These are phyloP conservation scores for Crotalus viridis DNA, from an alignment of 2,113 vertebrate species.

Conservation along the genomic window DNA sequence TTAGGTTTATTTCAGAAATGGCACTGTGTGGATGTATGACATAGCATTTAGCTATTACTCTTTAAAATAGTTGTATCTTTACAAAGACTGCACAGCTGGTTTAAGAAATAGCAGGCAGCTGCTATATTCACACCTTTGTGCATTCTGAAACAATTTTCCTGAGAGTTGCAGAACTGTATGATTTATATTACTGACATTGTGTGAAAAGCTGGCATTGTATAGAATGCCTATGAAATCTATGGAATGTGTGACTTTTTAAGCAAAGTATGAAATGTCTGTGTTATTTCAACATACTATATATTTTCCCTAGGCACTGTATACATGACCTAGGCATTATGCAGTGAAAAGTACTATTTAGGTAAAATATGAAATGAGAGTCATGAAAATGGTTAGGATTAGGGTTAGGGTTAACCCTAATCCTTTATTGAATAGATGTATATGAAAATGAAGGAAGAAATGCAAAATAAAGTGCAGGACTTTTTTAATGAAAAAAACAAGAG, in stretches of 20 bases:
- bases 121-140: neutral
- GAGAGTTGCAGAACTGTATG: neutral
- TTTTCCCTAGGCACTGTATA: neutral
- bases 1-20: neutral
- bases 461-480: neutral
- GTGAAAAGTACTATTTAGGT: no score
- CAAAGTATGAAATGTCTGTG: neutral
- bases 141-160: neutral
- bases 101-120: neutral
- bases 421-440: neutral
- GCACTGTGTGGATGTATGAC: neutral
- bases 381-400: no score
- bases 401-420: no score
- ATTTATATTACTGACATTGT: neutral
- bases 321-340: neutral
- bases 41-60: neutral
- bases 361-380: no score
- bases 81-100: neutral
- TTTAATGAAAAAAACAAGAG: neutral
- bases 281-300: neutral
- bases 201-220: neutral
- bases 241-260: neutral
- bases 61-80: neutral
- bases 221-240: neutral
- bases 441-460: neutral